Conservation (phyloP, 37 sponge, comb jelly and placozoan species). For the Aplysina aerophoba region DNA sequence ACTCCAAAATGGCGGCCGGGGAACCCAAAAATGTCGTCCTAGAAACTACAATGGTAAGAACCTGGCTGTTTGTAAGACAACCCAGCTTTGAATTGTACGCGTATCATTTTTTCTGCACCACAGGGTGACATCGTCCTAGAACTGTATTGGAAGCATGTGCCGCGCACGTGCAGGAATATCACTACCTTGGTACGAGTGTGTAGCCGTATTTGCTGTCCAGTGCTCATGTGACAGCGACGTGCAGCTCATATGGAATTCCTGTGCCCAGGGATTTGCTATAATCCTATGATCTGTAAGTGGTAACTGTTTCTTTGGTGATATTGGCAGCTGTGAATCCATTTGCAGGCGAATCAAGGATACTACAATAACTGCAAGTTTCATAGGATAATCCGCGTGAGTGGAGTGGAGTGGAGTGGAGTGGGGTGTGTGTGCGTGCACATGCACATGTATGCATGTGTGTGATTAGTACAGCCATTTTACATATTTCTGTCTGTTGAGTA, state of each 20-base stretch:
- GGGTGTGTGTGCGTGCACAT: neutral
- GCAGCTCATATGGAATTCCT: too few relatives aligned
- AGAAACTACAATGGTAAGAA: conserved; percentile 80
- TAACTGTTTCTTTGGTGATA: conserved; percentile 3
- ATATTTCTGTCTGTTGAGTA: too few relatives aligned
- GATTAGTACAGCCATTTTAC: too few relatives aligned
- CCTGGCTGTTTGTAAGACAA: too few relatives aligned
- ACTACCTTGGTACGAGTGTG: conserved; percentile 72
- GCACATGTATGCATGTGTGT: neutral
- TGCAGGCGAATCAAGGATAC: conserved; percentile 84
- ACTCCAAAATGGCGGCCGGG: conserved; percentile 18
- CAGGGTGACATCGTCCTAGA: conserved; percentile 86
- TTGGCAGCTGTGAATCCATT: neutral
- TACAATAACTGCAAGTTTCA: conserved; percentile 92
- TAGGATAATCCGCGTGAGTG: conserved; percentile 87
- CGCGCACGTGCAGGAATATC: conserved; percentile 93
- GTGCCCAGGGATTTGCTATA: too few relatives aligned
- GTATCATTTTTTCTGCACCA: neutral
- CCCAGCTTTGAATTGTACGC: too few relatives aligned
- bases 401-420: neutral
- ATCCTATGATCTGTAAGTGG: neutral
- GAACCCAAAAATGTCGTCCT: conserved; percentile 62
- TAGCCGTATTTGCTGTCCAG: too few relatives aligned
- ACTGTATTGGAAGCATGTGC: conserved; percentile 98
- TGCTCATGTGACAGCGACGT: too few relatives aligned